Evolutionary conservation across 2,797 vertebrate species (phyloP), one percentile per base, ranked within the genome.

Genomic region (Zonotrichia albicollis): DNA sequence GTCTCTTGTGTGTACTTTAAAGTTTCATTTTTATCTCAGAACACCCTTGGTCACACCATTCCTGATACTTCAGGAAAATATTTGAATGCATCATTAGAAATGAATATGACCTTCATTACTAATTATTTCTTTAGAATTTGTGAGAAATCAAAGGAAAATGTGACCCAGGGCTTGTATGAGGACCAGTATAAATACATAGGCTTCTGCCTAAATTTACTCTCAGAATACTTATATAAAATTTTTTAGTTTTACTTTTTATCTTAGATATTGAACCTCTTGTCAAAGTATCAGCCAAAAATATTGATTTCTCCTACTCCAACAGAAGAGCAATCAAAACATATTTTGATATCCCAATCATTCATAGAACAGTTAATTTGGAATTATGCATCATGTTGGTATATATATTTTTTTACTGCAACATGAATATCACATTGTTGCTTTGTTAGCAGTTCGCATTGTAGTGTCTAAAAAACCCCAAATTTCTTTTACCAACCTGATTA

Each of bases 1-100:
- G 68, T 95, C 68, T 87, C 62, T 86, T 71, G 34, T 80, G 83
- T 89, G 65, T n/a, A 86, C 91, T 96, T 96, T 95, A 93, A 95
- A 81, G 17, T 74, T 84, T 82, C 34, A 46, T 78, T 92, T 87
- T 93, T 92, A 70, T 71, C 82, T 97, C 89, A 68, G 61, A 95
- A 92, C 38, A 95, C 90, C 86, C 70, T 73, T 90, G 78, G 76
- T 87, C 89, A 96, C 81, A 96, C 36, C 43, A 72, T 29, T 84
- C 34, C 57, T 34, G n/a, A 82, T 94, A 90, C 19, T 83, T 93
- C 72, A 74, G 89, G 67, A 95, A 94, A 94, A 77, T 89, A 93
- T 94, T 95, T 94, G 46, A 97, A 96, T 14, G 12, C 5, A 42
- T 67, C 54, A 84, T 96, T 95, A 96, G 64, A 83, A 66, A 48